Conservation (phyloP, 2,888 invertebrate genomes). For the Arenicola marina region DNA sequence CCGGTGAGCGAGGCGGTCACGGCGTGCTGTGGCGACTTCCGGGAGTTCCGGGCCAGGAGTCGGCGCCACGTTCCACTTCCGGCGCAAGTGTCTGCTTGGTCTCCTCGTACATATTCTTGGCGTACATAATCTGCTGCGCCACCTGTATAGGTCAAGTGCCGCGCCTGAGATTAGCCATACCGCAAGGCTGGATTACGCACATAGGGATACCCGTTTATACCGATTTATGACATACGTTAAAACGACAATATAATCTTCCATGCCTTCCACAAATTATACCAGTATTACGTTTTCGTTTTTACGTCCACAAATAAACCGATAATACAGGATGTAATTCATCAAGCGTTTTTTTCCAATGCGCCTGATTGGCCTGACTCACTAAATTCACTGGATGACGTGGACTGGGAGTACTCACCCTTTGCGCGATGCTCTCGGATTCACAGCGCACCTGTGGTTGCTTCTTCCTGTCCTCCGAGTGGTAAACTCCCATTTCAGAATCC, state of each 20-base stretch:
- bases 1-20: no score
- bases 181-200: neutral
- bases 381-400: neutral
- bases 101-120: conserved; percentile 83
- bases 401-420: conserved; percentile 44
- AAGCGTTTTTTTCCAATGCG: neutral
- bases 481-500: conserved; percentile 60
- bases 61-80: neutral
- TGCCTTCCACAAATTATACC: no score
- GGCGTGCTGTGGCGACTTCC: no score
- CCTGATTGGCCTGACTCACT: no score
- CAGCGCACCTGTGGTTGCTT: conserved; percentile 79
- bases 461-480: conserved; percentile 60
- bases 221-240: neutral
- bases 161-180: neutral
- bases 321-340: neutral
- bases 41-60: no score
- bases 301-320: no score
- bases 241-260: no score
- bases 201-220: neutral
- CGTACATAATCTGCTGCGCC: conserved; percentile 85
- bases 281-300: no score
- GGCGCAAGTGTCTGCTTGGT: conserved; percentile 70
- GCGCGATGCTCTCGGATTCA: conserved; percentile 73
- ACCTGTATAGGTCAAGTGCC: conserved; percentile 65